These are phyloP conservation scores for Brachionus paranguensis DNA, from an alignment of 1,140 invertebrate genomes.

Conservation along the genomic window DNA sequence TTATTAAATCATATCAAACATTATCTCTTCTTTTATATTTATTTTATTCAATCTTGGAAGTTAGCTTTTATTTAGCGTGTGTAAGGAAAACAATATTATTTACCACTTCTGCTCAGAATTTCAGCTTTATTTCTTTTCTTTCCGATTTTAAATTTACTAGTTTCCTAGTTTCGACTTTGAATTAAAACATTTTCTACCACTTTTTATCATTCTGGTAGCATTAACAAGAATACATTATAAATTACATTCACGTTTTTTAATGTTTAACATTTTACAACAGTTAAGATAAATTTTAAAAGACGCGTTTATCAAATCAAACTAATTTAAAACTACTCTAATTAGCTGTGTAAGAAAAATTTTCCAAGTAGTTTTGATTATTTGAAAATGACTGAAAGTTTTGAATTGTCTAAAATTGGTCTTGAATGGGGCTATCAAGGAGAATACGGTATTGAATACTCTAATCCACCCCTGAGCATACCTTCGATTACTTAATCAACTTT, in stretches of 20 bases:
- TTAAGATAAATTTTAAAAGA: neutral
- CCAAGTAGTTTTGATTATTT: neutral
- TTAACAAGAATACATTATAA: neutral
- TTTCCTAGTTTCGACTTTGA: neutral
- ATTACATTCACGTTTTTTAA: neutral
- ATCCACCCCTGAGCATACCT: neutral
- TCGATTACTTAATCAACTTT: neutral
- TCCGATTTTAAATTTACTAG: neutral
- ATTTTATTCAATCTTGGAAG: neutral
- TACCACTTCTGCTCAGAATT: neutral
- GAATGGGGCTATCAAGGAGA: neutral
- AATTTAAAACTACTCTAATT: neutral
- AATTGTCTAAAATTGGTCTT: constrained; percentile 12
- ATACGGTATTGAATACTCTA: neutral
- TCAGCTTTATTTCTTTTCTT: neutral
- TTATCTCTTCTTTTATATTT: neutral
- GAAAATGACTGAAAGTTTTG: neutral
- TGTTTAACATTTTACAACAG: neutral
- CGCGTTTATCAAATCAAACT: neutral
- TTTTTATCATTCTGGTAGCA: neutral
- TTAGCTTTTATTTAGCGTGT: neutral
- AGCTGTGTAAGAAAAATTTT: neutral
- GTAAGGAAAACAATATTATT: neutral
- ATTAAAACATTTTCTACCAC: neutral
- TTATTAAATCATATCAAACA: neutral